phyloP scores from a whole-genome alignment of 2,113 vertebrate species.

The Nannobrachium achirus region DNA sequence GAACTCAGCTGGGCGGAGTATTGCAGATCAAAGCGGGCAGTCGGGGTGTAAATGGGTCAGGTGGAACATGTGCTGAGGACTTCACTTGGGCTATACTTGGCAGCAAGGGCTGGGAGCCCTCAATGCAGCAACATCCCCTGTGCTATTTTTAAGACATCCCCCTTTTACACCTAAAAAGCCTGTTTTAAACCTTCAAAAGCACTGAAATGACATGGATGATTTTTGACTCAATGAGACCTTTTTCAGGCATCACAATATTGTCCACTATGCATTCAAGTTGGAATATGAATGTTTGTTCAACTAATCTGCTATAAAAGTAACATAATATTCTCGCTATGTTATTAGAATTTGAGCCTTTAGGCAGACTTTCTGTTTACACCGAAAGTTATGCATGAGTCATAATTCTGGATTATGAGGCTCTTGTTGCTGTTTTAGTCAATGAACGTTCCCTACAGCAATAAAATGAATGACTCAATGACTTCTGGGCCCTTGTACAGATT shows the following conservation, averaged over 20 bases:
- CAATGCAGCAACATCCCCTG: conserved; percentile 52
- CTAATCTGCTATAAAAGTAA: background rate
- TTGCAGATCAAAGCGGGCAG: conserved; percentile 64
- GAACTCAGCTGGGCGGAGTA: conserved; percentile 33
- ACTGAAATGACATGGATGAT: background rate
- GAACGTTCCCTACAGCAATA: too few species aligned
- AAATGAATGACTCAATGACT: too few species aligned
- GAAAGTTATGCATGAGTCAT: background rate
- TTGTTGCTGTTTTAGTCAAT: background rate
- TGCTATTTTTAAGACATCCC: conserved; percentile 22
- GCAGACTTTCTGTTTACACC: background rate
- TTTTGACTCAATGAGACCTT: background rate
- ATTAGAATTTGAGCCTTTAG: background rate
- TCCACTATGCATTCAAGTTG: background rate
- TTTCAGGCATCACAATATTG: background rate
- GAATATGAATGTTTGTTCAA: background rate
- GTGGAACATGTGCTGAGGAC: conserved; percentile 54
- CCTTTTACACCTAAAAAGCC: conserved; percentile 22
- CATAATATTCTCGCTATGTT: background rate
- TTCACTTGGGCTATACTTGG: conserved; percentile 61
- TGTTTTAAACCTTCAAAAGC: conserved; percentile 6
- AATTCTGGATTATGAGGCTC: background rate
- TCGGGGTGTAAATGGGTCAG: conserved; percentile 74
- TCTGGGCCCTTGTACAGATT: background rate
- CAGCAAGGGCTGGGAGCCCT: conserved; percentile 55